Percentiles rank a stretch among this genome's conserved stretches.
These are phyloP conservation scores for Drosophila pseudotalamancana DNA, from an alignment of 2,888 invertebrate genomes.

Conservation along the genomic window DNA sequence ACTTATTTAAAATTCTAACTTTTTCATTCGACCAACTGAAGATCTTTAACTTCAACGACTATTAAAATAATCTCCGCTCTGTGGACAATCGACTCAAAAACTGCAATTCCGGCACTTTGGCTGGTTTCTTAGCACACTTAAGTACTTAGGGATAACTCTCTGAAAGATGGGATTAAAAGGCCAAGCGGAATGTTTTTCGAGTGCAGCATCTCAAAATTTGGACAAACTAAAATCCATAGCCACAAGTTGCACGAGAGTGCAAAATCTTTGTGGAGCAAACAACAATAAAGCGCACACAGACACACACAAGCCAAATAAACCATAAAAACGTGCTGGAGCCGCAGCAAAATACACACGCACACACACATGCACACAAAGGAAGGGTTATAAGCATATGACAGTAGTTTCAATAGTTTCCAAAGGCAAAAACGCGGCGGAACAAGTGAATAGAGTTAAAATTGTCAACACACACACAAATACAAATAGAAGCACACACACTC, in stretches of 20 bases:
- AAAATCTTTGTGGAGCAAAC: slow-evolving; percentile 39
- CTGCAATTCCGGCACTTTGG: neutral
- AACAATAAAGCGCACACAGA: slow-evolving; percentile 33
- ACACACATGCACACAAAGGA: slow-evolving; percentile 3
- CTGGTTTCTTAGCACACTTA: slow-evolving; percentile 4
- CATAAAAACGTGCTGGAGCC: slow-evolving; percentile 44
- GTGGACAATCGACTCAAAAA: neutral
- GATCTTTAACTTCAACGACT: too few relatives aligned
- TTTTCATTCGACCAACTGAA: too few relatives aligned
- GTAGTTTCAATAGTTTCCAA: slow-evolving; percentile 59
- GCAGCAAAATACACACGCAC: slow-evolving; percentile 28
- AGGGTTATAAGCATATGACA: slow-evolving; percentile 65
- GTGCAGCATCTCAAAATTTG: neutral
- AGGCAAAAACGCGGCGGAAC: slow-evolving; percentile 62
- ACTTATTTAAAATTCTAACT: too few relatives aligned
- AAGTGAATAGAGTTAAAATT: slow-evolving; percentile 61
- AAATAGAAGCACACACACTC: slow-evolving; percentile 10
- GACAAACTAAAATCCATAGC: slow-evolving; percentile 7
- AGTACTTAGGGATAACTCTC: neutral
- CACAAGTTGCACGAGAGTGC: slow-evolving; percentile 8
- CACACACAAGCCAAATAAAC: slow-evolving; percentile 26
- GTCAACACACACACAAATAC: slow-evolving; percentile 18
- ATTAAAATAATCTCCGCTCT: too few relatives aligned
- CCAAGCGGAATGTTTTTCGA: neutral
- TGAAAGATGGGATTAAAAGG: slow-evolving; percentile 3